phyloP scores from a whole-genome alignment of 1,140 invertebrate genomes.

The Drosophila setifemur region DNA sequence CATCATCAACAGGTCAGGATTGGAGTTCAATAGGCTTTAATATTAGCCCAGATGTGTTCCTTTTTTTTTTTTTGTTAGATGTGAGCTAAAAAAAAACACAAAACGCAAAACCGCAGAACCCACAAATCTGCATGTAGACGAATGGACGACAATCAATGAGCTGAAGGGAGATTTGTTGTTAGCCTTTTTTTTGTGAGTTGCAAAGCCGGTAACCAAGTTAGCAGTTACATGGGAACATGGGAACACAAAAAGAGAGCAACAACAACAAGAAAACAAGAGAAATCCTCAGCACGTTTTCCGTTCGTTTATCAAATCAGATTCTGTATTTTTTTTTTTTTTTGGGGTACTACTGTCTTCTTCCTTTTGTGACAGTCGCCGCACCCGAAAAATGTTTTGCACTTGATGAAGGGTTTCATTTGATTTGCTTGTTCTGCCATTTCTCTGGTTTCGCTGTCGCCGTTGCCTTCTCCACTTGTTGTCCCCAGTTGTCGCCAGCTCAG shows the following conservation, averaged over 20 bases:
- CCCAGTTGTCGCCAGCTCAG: no score
- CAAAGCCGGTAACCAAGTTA: constrained; percentile 17
- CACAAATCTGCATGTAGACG: constrained; percentile 52
- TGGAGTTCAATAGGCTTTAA: constrained; percentile 29
- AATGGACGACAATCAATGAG: constrained; percentile 19
- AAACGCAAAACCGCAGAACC: constrained; percentile 36
- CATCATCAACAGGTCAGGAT: constrained; percentile 46
- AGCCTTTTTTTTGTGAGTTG: constrained; percentile 5
- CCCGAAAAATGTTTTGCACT: constrained; percentile 67
- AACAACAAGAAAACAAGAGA: constrained; percentile 6
- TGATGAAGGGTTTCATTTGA: constrained; percentile 78
- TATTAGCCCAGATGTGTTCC: constrained; percentile 34
- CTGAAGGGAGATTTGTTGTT: constrained; percentile 55
- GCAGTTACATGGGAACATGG: no score
- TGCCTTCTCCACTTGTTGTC: constrained; percentile 23
- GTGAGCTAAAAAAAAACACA: constrained; percentile 11
- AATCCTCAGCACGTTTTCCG: constrained; percentile 43
- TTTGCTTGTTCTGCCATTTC: constrained; percentile 73
- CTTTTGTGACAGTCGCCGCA: constrained; percentile 57
- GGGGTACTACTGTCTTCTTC: constrained; percentile 16
- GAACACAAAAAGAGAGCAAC: background rate
- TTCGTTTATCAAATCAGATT: constrained; percentile 51
- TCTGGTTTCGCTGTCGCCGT: constrained; percentile 66
- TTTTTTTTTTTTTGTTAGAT: background rate
- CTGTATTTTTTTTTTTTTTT: constrained; percentile 5